Evolutionary conservation across 2,888 invertebrate species (phyloP).

Genomic region (Cantharis flavilabris): DNA sequence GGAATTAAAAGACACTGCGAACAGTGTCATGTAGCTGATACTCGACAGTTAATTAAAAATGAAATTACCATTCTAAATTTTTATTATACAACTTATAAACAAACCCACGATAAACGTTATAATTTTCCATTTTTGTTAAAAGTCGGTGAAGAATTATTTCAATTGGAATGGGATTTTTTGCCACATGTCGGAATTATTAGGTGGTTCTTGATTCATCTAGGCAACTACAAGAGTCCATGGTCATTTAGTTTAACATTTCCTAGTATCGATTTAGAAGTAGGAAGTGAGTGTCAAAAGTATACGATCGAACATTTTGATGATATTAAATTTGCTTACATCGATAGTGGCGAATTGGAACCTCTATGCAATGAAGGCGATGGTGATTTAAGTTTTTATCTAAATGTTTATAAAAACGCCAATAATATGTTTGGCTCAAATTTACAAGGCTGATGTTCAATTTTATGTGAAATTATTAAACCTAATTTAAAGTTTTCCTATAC

Average conservation of each 20-base stretch:
- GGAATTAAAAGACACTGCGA: neutral
- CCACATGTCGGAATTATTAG: neutral
- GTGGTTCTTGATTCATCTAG: neutral
- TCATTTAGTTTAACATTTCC: neutral
- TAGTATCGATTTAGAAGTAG: neutral
- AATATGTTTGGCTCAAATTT: neutral
- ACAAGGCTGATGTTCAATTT: neutral
- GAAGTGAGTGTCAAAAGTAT: neutral
- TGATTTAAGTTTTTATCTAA: neutral
- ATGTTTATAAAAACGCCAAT: neutral
- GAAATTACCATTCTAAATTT: neutral
- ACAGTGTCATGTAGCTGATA: neutral
- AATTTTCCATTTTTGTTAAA: neutral
- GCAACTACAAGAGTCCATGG: neutral
- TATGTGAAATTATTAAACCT: neutral
- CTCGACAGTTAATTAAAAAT: neutral
- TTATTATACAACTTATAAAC: neutral
- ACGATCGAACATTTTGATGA: neutral
- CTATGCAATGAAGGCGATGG: neutral
- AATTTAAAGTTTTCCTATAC: neutral
- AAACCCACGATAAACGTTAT: neutral
- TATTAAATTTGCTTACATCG: neutral
- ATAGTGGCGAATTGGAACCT: neutral
- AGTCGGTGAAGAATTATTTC: neutral
- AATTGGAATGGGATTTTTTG: neutral